Percentiles rank a stretch among this genome's conserved stretches.
Conservation (phyloP, 2,113 vertebrate species). For the Heterotis niloticus region DNA sequence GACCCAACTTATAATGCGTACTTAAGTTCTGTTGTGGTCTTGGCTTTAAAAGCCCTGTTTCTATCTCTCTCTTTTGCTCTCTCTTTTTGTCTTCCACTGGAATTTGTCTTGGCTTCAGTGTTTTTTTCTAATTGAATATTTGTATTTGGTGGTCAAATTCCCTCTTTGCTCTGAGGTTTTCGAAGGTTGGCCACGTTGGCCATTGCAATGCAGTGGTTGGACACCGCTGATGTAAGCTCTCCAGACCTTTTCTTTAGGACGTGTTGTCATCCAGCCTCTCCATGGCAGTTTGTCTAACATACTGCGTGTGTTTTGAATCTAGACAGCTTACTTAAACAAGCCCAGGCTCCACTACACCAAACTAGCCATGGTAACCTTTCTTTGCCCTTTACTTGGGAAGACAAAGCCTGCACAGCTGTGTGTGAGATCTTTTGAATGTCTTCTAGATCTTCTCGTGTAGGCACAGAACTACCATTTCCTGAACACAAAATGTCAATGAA, state of each 20-base stretch:
- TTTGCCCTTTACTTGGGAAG: no score
- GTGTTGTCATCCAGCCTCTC: background rate
- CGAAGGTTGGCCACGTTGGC: background rate
- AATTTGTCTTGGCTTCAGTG: slow-evolving; percentile 14
- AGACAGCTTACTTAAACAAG: no score
- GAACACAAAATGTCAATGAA: no score
- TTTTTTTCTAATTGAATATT: slow-evolving; percentile 2
- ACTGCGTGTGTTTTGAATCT: background rate
- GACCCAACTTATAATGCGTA: slow-evolving; percentile 1
- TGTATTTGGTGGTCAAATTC: background rate
- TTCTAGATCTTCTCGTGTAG: no score
- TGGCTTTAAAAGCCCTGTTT: slow-evolving; percentile 1
- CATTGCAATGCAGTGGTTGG: background rate
- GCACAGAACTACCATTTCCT: no score
- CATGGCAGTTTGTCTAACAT: background rate
- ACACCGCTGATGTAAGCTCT: background rate
- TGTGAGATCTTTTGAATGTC: no score
- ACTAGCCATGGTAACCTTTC: no score
- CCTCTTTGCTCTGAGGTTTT: background rate
- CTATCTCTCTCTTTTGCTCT: background rate
- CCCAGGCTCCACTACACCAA: no score
- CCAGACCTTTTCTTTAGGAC: background rate
- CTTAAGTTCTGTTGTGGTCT: slow-evolving; percentile 1
- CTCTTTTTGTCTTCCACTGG: slow-evolving; percentile 8
- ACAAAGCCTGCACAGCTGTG: no score